Evolutionary conservation across 2,797 vertebrate genomes (phyloP).

Genomic region (Erithacus rubecula): DNA sequence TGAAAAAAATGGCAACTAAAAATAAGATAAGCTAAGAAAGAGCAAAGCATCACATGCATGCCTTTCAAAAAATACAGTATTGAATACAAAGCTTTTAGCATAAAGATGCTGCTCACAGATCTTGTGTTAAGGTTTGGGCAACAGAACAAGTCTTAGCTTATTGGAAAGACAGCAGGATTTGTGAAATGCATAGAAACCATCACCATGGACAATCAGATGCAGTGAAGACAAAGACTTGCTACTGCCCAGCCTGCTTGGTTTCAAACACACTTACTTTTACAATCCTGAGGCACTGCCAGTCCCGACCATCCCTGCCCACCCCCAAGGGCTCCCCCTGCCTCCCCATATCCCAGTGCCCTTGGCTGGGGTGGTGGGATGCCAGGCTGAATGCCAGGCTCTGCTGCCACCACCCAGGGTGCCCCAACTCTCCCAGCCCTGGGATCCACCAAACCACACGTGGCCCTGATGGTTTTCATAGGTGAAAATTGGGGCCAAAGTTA

Average conservation of each 20-base stretch:
- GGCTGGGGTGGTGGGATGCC: background rate
- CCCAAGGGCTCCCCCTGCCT: background rate
- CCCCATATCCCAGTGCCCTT: background rate
- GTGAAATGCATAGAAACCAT: background rate
- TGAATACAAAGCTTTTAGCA: background rate
- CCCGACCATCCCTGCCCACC: background rate
- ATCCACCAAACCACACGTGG: rapidly evolving
- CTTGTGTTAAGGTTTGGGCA: background rate
- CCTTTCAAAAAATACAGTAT: background rate
- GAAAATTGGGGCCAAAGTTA: rapidly evolving
- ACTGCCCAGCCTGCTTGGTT: background rate
- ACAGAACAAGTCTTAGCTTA: background rate
- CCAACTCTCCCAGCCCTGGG: rapidly evolving
- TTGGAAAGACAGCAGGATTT: background rate
- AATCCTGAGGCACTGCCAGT: rapidly evolving
- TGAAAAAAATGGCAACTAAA: background rate
- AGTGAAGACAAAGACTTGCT: background rate
- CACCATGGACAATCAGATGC: background rate
- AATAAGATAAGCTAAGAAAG: background rate
- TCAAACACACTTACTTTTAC: background rate
- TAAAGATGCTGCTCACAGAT: background rate
- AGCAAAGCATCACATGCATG: background rate
- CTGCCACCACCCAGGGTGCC: too few species aligned
- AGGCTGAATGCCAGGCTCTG: background rate
- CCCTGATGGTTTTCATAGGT: background rate